Conservation (phyloP, 2,113 vertebrate genomes). For the Raja brachyura region DNA sequence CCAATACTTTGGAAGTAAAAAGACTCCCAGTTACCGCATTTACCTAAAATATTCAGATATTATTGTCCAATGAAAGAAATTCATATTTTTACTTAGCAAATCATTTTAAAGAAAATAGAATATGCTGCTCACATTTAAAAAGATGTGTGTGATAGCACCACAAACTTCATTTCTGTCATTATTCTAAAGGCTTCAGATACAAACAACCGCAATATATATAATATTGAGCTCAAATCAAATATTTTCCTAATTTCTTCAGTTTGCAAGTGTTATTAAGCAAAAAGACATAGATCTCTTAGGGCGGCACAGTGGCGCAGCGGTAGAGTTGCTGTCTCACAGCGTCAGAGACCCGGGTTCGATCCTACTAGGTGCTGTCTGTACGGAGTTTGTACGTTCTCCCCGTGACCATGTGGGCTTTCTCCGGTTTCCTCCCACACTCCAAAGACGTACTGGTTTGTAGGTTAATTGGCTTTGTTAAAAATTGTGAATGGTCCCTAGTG, state of each 20-base stretch:
- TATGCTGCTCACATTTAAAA: background rate
- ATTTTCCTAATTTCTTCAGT: background rate
- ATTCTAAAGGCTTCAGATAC: background rate
- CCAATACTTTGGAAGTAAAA: slow-evolving; percentile 92
- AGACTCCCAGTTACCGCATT: slow-evolving; percentile 85
- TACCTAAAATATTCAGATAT: slow-evolving; percentile 57
- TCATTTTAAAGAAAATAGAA: slow-evolving; percentile 16
- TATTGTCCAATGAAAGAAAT: background rate
- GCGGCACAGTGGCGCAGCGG: too few relatives aligned
- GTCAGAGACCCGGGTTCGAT: too few relatives aligned
- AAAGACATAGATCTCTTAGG: background rate
- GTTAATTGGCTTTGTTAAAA: too few relatives aligned
- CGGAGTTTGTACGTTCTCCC: too few relatives aligned
- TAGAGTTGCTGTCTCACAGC: too few relatives aligned
- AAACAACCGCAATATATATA: background rate
- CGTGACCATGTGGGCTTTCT: too few relatives aligned
- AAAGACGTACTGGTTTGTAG: too few relatives aligned
- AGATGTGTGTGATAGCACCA: background rate
- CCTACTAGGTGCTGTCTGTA: too few relatives aligned
- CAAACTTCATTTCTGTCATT: background rate
- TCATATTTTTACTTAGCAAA: background rate
- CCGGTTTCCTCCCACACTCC: too few relatives aligned
- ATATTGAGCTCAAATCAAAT: background rate
- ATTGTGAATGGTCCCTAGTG: too few relatives aligned
- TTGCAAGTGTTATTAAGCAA: background rate